Evolutionary conservation across 2,888 invertebrate species (phyloP), one percentile per base, ranked within the genome.

Genomic region (Pilophorus perplexus): DNA sequence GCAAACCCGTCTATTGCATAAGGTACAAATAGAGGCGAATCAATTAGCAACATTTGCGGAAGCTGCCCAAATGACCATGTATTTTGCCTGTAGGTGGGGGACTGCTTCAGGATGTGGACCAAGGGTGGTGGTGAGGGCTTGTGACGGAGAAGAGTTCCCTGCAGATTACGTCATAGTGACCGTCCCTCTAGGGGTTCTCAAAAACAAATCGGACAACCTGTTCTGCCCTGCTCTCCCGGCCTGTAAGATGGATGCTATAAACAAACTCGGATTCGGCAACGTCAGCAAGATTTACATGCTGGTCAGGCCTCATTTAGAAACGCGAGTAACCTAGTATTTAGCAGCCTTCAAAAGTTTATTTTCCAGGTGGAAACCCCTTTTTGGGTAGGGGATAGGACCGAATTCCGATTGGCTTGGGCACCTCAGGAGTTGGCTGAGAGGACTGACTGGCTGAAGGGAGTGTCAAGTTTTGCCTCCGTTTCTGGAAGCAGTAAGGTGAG

Each of bases 151-250:
- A 70, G 84, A 85, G 73, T 79, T 83, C 72, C 79, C 78, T 1
- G 87, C 86, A 0, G 89, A 91, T 76, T 89, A 90, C 73, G 86
- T 88, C 2, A 84, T 92, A 62, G 77, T 88, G 33, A 90, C 90
- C 0, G 79, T 89, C 50, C 87, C 91, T 0, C 79, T 92, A 10
- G 91, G 91, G 4, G 88, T 87, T 46, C 78, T 92, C 4, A 90
- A 90, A 76, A 84, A 84, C 72, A 85, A 88, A 74, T 84, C 85
- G 6, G 82, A 84, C 66, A 82, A 84, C 71, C 76, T 90, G 72
- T 91, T 90, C 75, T 83, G 84, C 71, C 90, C 90, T 0, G 79
- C 82, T 8, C 79, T 91, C 54, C 88, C 90, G 0, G 75, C 79
- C 1, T 82, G 82, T 57, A 90, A 91, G 78, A 77, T 85, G 70